Evolutionary conservation across 1,140 invertebrate genomes (phyloP), one percentile per base, ranked within the genome.

Genomic region (Drosophila aff.): DNA sequence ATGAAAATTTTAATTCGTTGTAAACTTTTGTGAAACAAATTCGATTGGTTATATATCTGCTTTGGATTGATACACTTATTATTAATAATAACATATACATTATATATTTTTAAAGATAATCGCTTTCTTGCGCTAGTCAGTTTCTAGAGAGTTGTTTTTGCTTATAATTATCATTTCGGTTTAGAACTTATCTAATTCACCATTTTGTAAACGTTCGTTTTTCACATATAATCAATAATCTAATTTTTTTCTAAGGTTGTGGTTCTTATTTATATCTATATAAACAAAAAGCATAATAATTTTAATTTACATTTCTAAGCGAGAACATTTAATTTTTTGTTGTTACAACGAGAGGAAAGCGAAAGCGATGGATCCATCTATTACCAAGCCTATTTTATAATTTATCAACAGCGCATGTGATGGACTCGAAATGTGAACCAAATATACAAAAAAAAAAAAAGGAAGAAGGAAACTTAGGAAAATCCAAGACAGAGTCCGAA

Each of bases 321-420:
- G 28, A 78, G 86, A 68, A 79, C 66, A 73, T 73, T 28, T 72
- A 60, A 60, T 73, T 58, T 63, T 65, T 73, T 40, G 53, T 52
- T 49, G 71, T 75, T 75, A 62, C 74, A 81, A 84, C 59, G 49
- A 75, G 44, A 23, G 23, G 23, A 23, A 23, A 23, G 23, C 23
- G 49, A 63, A 67, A 60, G 68, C 49, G 53, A 74, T 72, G 77
- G 58, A 68, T 82, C 41, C 38, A 53, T 43, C 67, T 28, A 53
- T 53, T 53, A 53, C 46, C 41, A 74, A 50, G 57, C 58, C 46
- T 75, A 76, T 74, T 67, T 80, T 84, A 72, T 90, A 90, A 90
- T 90, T 90, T 90, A 90, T 90, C 85, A 90, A 90, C 85, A 90
- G 85, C 85, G 79, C 85, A 90, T 90, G 85, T 90, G 85, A 90